A percentile compares a stretch with the other conserved stretches of the same genome.
phyloP scores from a whole-genome alignment of 23 tunicate species.

The Aplidium turbinatum region DNA sequence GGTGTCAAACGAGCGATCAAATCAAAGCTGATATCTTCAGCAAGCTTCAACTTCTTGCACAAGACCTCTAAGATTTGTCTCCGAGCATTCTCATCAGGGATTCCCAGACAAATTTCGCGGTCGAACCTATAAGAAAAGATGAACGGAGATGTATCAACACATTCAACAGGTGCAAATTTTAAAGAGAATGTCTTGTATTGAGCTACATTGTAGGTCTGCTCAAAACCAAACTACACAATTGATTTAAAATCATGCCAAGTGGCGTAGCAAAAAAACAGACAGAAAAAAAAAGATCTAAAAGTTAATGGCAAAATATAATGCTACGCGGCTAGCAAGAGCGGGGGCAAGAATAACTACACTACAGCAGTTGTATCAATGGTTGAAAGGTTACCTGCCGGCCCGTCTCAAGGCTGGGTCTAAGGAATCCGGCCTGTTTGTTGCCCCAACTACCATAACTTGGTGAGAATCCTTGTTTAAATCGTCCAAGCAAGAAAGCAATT shows the following conservation, averaged over 20 bases:
- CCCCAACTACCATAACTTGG: conserved; percentile 86
- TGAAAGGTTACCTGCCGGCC: conserved; percentile 67
- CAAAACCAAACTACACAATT: too few relatives aligned
- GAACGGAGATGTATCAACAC: too few relatives aligned
- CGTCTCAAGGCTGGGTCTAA: conserved; percentile 78
- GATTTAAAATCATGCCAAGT: too few relatives aligned
- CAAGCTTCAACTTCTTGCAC: conserved; percentile 62
- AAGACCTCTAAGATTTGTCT: conserved; percentile 61
- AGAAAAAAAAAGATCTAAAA: too few relatives aligned
- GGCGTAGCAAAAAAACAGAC: too few relatives aligned
- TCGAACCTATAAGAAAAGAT: conserved; percentile 56
- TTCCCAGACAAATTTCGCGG: conserved; percentile 78
- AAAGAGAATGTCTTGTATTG: too few relatives aligned
- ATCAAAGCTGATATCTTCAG: conserved; percentile 51
- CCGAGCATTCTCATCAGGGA: conserved; percentile 80
- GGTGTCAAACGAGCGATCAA: conserved; percentile 80
- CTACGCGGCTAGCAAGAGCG: too few relatives aligned
- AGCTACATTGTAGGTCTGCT: too few relatives aligned
- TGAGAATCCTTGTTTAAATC: conserved; percentile 44
- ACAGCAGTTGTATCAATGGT: too few relatives aligned
- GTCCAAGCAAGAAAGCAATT: conserved; percentile 68
- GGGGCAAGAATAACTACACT: too few relatives aligned
- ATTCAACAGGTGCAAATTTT: too few relatives aligned
- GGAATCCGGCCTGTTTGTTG: conserved; percentile 57
- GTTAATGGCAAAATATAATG: too few relatives aligned